phyloP scores from a whole-genome alignment of 2,113 vertebrate genomes.

The Coptodon bakossiorum region DNA sequence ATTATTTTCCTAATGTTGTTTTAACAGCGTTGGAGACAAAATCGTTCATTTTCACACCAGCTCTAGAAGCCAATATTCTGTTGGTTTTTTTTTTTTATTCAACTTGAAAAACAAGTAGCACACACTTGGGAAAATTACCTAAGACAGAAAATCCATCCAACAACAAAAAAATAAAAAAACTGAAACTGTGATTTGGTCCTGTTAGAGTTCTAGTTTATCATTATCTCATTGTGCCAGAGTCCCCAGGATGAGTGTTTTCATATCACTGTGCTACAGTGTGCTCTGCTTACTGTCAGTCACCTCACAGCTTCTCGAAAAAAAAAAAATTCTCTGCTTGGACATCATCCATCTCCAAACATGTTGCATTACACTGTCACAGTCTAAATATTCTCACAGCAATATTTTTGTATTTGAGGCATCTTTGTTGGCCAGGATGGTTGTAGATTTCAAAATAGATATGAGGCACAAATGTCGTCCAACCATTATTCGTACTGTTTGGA shows the following conservation, averaged over 20 bases:
- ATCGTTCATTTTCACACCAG: neutral
- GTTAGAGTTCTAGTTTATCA: slow-evolving; percentile 40
- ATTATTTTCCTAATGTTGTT: neutral
- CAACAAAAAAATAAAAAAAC: neutral
- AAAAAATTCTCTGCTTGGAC: slow-evolving; percentile 14
- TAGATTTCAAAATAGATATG: neutral
- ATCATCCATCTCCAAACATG: slow-evolving; percentile 38
- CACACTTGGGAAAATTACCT: slow-evolving; percentile 24
- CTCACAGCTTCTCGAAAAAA: slow-evolving; percentile 9
- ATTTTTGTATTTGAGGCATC: neutral
- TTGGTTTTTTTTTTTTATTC: fast-evolving
- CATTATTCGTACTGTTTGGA: neutral
- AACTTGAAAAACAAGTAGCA: neutral
- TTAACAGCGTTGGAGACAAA: neutral
- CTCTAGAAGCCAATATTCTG: neutral
- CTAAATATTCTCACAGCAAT: neutral
- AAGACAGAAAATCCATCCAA: slow-evolving; percentile 44
- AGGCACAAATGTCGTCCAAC: neutral
- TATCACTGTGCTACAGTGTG: slow-evolving; percentile 34
- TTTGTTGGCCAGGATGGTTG: neutral
- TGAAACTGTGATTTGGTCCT: slow-evolving; percentile 31
- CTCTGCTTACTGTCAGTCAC: slow-evolving; percentile 46
- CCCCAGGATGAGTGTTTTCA: slow-evolving; percentile 53
- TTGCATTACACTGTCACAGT: slow-evolving; percentile 13
- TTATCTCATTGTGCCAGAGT: slow-evolving; percentile 55